Evolutionary conservation across 2,888 invertebrate species (phyloP).

Genomic region (Tiliacea citrago): DNA sequence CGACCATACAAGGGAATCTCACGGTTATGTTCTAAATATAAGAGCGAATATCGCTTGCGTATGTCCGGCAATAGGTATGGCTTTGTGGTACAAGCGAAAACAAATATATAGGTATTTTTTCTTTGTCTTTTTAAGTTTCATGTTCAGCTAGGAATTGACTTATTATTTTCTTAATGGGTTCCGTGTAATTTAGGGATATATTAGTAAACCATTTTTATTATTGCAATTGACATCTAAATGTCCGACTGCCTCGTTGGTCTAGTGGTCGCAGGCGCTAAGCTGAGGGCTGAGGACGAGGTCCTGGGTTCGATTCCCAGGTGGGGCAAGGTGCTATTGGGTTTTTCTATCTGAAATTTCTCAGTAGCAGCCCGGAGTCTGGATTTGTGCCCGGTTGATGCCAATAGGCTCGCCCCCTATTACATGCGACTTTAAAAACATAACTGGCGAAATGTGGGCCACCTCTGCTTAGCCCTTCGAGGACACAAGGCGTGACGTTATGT

Average conservation of each 20-base stretch:
- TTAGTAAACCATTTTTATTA: neutral
- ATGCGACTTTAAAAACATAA: neutral
- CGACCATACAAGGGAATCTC: constrained; percentile 70
- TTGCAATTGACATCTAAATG: neutral
- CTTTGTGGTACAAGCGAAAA: constrained; percentile 81
- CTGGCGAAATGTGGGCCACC: neutral
- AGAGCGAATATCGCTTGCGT: constrained; percentile 71
- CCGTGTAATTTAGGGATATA: constrained; percentile 1
- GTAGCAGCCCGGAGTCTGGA: neutral
- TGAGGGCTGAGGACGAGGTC: neutral
- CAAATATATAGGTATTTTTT: constrained; percentile 65
- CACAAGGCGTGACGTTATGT: too few species aligned
- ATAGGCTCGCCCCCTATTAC: neutral
- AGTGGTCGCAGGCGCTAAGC: too few species aligned
- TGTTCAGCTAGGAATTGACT: constrained; percentile 14
- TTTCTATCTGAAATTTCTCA: neutral
- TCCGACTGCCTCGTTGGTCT: neutral
- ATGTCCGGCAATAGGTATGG: constrained; percentile 73
- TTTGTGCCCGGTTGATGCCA: neutral
- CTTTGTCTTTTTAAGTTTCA: constrained; percentile 41
- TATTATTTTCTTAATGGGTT: constrained; percentile 27
- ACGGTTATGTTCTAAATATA: constrained; percentile 75
- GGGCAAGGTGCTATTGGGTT: neutral
- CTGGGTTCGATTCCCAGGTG: neutral
- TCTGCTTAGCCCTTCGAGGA: neutral